Conservation (phyloP, 2,797 vertebrate species). For the Miichthys miiuy region DNA sequence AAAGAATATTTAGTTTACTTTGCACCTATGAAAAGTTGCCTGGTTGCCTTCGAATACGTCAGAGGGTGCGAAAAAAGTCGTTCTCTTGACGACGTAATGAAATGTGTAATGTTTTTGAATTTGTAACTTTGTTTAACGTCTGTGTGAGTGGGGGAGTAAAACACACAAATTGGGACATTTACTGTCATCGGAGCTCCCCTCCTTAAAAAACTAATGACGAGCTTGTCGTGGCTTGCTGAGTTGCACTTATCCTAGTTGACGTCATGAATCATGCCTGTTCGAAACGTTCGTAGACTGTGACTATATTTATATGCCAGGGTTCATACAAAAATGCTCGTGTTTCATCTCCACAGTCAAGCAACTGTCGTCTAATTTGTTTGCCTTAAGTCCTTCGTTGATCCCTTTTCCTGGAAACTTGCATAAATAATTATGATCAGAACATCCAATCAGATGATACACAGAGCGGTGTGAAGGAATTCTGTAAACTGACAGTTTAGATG, state of each 20-base stretch:
- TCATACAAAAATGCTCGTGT: too few species aligned
- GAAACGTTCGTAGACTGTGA: neutral
- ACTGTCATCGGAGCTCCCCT: neutral
- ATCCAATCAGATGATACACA: too few species aligned
- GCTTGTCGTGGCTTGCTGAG: constrained; percentile 17
- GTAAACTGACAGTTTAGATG: too few species aligned
- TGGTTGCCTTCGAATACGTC: neutral
- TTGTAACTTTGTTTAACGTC: neutral
- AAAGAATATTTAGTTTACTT: neutral
- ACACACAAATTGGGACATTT: constrained; percentile 1
- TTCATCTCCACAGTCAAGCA: too few species aligned
- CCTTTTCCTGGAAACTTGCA: too few species aligned
- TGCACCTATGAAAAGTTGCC: neutral
- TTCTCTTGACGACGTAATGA: neutral
- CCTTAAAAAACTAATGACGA: neutral
- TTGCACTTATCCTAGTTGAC: neutral
- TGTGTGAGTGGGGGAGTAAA: neutral
- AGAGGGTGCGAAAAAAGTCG: neutral
- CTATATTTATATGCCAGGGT: neutral
- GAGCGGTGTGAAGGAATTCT: too few species aligned
- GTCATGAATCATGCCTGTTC: neutral
- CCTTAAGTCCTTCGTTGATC: too few species aligned
- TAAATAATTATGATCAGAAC: too few species aligned
- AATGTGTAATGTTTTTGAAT: neutral
- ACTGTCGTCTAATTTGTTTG: too few species aligned